Evolutionary conservation across 92 coral and sea anemone genomes (phyloP), one percentile per base, ranked within the genome.

Genomic region (Porites divaricata): DNA sequence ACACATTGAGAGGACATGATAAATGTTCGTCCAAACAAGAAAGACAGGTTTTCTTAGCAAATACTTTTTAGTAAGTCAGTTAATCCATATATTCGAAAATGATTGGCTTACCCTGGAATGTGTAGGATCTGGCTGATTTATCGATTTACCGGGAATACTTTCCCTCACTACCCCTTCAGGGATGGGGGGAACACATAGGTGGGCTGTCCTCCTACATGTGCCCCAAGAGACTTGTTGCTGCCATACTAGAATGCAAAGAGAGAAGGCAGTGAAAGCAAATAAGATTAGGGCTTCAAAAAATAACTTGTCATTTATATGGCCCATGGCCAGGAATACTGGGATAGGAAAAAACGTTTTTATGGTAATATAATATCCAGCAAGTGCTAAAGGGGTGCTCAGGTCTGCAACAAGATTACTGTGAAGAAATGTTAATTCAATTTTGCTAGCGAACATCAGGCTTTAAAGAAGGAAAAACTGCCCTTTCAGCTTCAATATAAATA

Each of bases 191-290:
- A 54, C 15, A 54, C 80, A 52, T 54, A 75, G 5, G 80, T 75
- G 6, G 80, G n/a, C n/a, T n/a, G 41, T 52, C 53, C 53, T 45
- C 80, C 80, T 41, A 75, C 80, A 52, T 63, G 65, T 41, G 66
- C 41, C 51, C 80, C 80, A 75, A 54, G 80, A 15, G 80, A 41
- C 65, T 75, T 26, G 25, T 52, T 75, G 80, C 80, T 75, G 13
- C 80, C 67, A 75, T 51, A 75, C 80, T 75, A 63, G 23, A 75
- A 21, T 51, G 41, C 67, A 75, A 66, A 66, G 70, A 66, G 23
- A 66, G 23, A 66, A n/a, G n/a, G n/a, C n/a, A n/a, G n/a, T n/a
- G 28, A 66, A 21, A 41, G 23, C 70, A 66, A 66, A 21, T 41
- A 20, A 20, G 23, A 65, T 65, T 65, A 20, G 20, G 70, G 9